Percentiles rank a stretch among this genome's conserved stretches.
phyloP scores from a whole-genome alignment of 2,113 vertebrate genomes.

The Gila orcuttii region DNA sequence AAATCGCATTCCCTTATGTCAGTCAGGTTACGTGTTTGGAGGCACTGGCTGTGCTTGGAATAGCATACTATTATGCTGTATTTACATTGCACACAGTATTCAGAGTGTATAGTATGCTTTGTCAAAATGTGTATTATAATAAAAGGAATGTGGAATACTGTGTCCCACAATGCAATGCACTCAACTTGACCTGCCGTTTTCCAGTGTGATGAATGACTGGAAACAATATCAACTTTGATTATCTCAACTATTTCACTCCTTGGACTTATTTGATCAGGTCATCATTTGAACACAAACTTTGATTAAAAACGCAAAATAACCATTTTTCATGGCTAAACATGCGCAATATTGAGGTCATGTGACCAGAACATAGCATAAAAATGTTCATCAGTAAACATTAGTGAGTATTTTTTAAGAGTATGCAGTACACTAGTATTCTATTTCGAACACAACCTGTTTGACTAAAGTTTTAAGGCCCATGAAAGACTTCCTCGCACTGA shows the following conservation, averaged over 20 bases:
- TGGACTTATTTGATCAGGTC: not conserved
- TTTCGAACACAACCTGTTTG: not conserved
- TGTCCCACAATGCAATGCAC: not conserved
- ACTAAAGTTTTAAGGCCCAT: conserved; percentile 11
- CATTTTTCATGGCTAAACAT: not conserved
- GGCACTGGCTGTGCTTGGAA: conserved; percentile 1
- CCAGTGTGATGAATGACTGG: not conserved
- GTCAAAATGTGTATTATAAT: not conserved
- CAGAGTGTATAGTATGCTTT: not conserved
- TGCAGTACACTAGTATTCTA: not conserved
- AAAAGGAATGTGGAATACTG: not conserved
- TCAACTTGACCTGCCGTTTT: not conserved
- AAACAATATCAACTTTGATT: not conserved
- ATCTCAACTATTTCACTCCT: not conserved
- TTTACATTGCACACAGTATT: not conserved
- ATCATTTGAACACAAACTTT: not conserved
- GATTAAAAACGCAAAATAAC: not conserved
- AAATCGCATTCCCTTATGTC: conserved; percentile 10
- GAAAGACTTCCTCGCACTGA: not conserved
- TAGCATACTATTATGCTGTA: not conserved
- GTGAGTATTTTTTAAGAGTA: not conserved
- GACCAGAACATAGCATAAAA: not conserved
- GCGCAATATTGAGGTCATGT: not conserved
- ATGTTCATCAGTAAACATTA: not conserved
- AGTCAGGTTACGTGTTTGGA: not conserved